phyloP scores from a whole-genome alignment of 2,797 vertebrate genomes.

The Microctenopoma lineatum region DNA sequence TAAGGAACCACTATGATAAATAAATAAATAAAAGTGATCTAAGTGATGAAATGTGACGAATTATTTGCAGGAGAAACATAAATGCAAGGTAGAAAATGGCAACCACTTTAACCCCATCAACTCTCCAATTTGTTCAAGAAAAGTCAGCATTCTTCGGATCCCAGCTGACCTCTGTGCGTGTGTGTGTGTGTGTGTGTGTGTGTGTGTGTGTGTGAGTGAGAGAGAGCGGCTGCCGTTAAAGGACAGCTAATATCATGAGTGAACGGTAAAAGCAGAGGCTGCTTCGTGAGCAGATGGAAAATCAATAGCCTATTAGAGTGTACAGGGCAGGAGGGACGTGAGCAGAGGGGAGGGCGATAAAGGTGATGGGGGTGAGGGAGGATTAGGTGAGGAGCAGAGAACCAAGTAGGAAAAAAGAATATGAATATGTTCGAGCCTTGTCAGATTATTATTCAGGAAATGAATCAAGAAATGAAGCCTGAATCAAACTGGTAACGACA shows the following conservation, averaged over 20 bases:
- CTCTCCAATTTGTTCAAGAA: constrained; percentile 10
- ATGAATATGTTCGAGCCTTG: background rate
- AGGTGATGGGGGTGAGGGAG: constrained; percentile 42
- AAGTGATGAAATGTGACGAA: background rate
- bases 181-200: constrained; percentile 39
- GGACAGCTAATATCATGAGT: constrained; percentile 93
- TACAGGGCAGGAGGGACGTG: constrained; percentile 78
- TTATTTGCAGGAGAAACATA: background rate
- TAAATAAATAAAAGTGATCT: too few species aligned
- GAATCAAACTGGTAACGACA: too few species aligned
- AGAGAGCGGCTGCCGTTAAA: constrained; percentile 86
- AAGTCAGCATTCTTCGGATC: background rate
- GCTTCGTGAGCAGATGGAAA: constrained; percentile 90
- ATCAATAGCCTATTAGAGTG: constrained; percentile 97
- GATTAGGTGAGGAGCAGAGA: constrained; percentile 30
- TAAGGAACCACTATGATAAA: too few species aligned
- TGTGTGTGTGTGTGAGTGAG: constrained; percentile 34
- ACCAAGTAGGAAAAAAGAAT: background rate
- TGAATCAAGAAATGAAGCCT: background rate
- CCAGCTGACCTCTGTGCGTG: constrained; percentile 6
- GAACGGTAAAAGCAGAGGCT: constrained; percentile 88
- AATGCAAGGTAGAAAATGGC: background rate
- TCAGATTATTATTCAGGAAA: background rate
- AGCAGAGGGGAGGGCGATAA: constrained; percentile 75
- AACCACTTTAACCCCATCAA: background rate